Conservation (phyloP, 2,113 vertebrate species). For the Rana temporaria region DNA sequence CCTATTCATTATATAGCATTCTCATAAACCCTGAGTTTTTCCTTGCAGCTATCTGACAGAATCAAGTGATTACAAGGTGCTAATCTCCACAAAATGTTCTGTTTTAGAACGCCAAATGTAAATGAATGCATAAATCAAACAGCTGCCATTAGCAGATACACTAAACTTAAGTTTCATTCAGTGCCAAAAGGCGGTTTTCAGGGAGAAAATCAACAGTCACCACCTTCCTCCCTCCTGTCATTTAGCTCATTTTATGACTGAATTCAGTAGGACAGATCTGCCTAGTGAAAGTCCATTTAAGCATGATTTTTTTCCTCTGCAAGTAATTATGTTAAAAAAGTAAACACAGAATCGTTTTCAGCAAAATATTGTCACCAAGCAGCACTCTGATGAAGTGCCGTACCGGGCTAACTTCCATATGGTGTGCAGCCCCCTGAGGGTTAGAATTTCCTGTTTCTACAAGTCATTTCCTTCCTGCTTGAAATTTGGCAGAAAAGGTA, state of each 20-base stretch:
- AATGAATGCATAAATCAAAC: slow-evolving; percentile 45
- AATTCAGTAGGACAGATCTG: neutral
- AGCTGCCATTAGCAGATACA: slow-evolving; percentile 50
- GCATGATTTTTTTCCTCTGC: neutral
- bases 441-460: slow-evolving; percentile 17
- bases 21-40: neutral
- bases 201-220: neutral
- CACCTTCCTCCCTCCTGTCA: neutral
- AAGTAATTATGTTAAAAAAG: neutral
- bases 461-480: slow-evolving; percentile 36
- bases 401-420: slow-evolving; percentile 2
- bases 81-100: slow-evolving; percentile 41
- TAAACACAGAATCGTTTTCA: slow-evolving; percentile 4
- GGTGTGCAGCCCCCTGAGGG: neutral
- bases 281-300: neutral
- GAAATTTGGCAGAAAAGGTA: slow-evolving; percentile 28
- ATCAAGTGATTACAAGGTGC: slow-evolving; percentile 50
- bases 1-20: slow-evolving; percentile 11
- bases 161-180: neutral
- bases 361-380: slow-evolving; percentile 19
- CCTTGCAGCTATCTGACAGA: slow-evolving; percentile 42
- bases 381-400: slow-evolving; percentile 17
- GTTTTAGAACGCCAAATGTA: slow-evolving; percentile 28
- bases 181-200: slow-evolving; percentile 13
- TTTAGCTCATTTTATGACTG: neutral